Base-by-base conservation (phyloP, 2,797 vertebrate genomes). In the Premnoplex brunnescens region DNA sequence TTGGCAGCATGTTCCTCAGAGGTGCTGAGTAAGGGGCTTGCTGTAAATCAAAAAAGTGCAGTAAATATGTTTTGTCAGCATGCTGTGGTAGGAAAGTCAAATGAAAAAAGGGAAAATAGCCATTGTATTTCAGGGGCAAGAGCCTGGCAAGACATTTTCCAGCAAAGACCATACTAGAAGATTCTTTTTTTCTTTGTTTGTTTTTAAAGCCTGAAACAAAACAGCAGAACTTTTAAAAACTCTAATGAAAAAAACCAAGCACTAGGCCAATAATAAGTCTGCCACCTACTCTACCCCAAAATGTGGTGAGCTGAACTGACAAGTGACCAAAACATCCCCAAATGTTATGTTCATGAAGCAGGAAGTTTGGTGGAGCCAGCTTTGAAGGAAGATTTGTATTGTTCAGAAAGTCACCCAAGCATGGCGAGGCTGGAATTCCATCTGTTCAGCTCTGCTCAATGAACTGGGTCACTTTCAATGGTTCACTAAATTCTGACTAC, bases 391-490 rank as follows among this genome's bases (percentile, higher is more conserved):
- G 92, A 94, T 93, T 96, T 95, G 95, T 94, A 96, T 97, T 98
- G 97, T 97, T 98, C 87, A 58, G 83, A 60, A 80, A 95, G 37
- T 71, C 85, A 60, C 30, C 95, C 95, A 97, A 96, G 95, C 97
- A 89, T 78, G 80, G 74, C 63, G 0, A 96, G 97, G 96, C 84
- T 97, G 93, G 97, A 98, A 97, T 98, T 98, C 97, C 97, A 98
- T 98, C 98, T 98, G 98, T 98, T 98, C 97, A 94, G 96, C 96
- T 97, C 93, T 77, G 96, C 95, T 98, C 98, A 98, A 87, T 96
- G 98, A 98, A 96, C 97, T 97, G 97, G 97, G 97, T 97, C 97
- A 97, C 96, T 98, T 98, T 97, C 93, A 97, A 97, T 85, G 98
- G 98, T 97, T 98, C 96, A 97, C 94, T 98, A 97, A 97, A 56